Evolutionary conservation across 2,113 vertebrate genomes (phyloP).

Genomic region (Brienomyrus brachyistius): DNA sequence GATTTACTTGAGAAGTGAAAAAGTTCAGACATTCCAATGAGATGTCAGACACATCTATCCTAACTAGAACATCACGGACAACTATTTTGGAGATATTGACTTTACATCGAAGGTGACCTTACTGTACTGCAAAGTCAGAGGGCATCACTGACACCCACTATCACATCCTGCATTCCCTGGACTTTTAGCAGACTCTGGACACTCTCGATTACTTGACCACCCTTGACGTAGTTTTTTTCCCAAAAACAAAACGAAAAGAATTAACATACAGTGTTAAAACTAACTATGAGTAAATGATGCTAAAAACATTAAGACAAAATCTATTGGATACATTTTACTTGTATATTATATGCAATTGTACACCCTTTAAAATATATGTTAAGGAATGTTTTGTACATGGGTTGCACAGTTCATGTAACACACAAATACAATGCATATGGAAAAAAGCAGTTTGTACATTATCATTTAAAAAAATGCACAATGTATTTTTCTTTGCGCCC

Average conservation of each 20-base stretch:
- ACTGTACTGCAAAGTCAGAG: background rate
- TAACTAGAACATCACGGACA: background rate
- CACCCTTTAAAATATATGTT: constrained; percentile 17
- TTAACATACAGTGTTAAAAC: background rate
- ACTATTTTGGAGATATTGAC: background rate
- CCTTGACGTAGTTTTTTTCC: background rate
- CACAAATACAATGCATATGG: constrained; percentile 5
- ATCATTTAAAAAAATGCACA: background rate
- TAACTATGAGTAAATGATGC: constrained; percentile 4
- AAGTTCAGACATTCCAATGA: background rate
- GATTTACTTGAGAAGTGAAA: background rate
- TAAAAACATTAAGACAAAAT: constrained; percentile 14
- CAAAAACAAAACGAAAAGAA: background rate
- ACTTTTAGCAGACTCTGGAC: background rate
- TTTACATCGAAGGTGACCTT: background rate
- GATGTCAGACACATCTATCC: background rate
- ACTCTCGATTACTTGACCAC: background rate
- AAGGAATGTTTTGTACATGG: constrained; percentile 18
- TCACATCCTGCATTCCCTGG: background rate
- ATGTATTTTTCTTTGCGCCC: background rate
- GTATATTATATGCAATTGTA: background rate
- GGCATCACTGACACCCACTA: background rate
- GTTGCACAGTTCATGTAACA: background rate
- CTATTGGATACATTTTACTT: constrained; percentile 13
- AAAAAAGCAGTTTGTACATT: constrained; percentile 3